A percentile compares a stretch with the other conserved stretches of the same genome.
Evolutionary conservation across 2,888 invertebrate genomes (phyloP).

Genomic region (Oscheius sp.): DNA sequence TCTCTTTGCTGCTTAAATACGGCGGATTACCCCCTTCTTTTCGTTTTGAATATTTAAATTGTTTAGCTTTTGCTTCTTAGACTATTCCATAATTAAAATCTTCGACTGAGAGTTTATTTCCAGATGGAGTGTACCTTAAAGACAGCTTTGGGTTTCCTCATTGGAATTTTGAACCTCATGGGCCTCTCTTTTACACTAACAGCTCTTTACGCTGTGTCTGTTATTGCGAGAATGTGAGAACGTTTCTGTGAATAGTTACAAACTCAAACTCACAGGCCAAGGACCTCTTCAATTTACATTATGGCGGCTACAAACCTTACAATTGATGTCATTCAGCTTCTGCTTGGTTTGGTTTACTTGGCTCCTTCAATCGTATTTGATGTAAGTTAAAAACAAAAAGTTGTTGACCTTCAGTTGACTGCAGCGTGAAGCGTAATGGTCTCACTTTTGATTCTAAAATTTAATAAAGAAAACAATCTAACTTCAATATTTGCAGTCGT

Average conservation of each 20-base stretch:
- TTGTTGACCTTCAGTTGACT: not conserved
- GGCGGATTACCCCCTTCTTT: too few relatives aligned
- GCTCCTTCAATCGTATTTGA: constrained; percentile 39
- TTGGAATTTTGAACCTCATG: constrained; percentile 32
- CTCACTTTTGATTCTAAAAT: too few relatives aligned
- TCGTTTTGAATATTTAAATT: too few relatives aligned
- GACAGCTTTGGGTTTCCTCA: constrained; percentile 30
- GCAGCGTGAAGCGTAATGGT: too few relatives aligned
- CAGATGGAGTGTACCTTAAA: constrained; percentile 1
- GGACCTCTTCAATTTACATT: constrained; percentile 47
- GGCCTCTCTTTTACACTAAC: constrained; percentile 34
- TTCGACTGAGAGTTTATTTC: not conserved
- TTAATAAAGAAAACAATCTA: constrained; percentile 1
- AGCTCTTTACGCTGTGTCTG: constrained; percentile 39
- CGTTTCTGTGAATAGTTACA: not conserved
- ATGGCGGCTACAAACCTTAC: constrained; percentile 47
- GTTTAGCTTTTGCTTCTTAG: not conserved
- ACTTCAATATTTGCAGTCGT: constrained; percentile 36
- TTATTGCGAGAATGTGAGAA: constrained; percentile 30
- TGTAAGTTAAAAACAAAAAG: constrained; percentile 21
- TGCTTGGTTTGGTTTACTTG: constrained; percentile 45
- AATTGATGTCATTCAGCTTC: constrained; percentile 44
- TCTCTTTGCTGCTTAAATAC: too few relatives aligned
- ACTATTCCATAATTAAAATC: too few relatives aligned
- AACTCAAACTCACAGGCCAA: constrained; percentile 7